Conservation (phyloP, 2,797 vertebrate genomes). For the Betta splendens region DNA sequence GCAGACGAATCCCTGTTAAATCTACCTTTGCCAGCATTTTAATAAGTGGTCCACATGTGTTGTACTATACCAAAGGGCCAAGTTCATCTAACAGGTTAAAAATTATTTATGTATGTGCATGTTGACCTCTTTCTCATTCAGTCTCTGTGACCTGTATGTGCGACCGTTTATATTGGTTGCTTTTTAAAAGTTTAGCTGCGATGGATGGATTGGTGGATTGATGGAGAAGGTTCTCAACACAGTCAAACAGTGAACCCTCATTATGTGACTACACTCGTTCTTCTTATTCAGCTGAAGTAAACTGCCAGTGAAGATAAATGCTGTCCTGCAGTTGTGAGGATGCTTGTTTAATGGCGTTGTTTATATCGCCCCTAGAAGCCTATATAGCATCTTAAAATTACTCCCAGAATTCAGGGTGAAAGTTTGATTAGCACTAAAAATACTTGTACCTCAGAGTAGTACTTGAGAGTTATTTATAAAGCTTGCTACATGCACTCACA, state of each 20-base stretch:
- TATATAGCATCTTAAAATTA: conserved; percentile 35
- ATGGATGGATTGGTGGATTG: too few species aligned
- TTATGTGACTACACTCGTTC: conserved; percentile 19
- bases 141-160: neutral
- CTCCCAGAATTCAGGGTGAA: conserved; percentile 38
- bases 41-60: too few species aligned
- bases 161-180: neutral
- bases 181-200: too few species aligned
- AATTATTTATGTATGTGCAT: too few species aligned
- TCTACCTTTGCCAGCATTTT: too few species aligned
- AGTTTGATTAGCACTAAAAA: conserved; percentile 71
- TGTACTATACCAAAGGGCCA: too few species aligned
- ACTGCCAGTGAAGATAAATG: neutral
- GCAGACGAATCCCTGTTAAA: too few species aligned
- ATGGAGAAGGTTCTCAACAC: too few species aligned
- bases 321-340: neutral
- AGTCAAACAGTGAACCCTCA: neutral
- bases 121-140: neutral
- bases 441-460: conserved; percentile 61
- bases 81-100: too few species aligned
- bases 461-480: conserved; percentile 71
- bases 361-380: conserved; percentile 8
- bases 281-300: conserved; percentile 4
- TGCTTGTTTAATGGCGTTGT: conserved; percentile 14
- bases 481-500: conserved; percentile 50